Base-by-base conservation (phyloP, 2,888 invertebrate species). In the Cataglyphis cursor region DNA sequence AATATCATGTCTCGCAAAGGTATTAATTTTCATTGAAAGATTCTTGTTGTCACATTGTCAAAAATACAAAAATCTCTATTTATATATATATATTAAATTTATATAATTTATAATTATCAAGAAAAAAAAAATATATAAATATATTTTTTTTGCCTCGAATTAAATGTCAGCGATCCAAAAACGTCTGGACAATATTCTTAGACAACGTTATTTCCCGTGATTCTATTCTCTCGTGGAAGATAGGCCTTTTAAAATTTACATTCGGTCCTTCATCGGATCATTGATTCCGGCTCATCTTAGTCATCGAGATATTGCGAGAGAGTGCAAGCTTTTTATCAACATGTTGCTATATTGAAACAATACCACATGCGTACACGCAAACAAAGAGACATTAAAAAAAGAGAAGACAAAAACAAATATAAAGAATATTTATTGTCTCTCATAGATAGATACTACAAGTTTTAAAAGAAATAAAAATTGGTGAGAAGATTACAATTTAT, bases 81-180 rank as follows among this genome's bases (percentile, higher is more conserved):
- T 72, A n/a, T 15, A 24, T 59, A 24, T 59, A 59, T 41, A 73
- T 15, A 38, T 57, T 54, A 2, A 72, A 18, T 57, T 57, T 38
- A 70, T 21, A n/a, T 5, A 1, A 31, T 2, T 68, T 31, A 31
- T 48, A 48, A 9, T 68, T 18, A 48, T 31, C 31, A 4, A 1
- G 1, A n/a, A 48, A 68, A 68, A 44, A 44, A 44, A 9, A 38
- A 41, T 3, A 10, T 41, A 41, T 41, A 10, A 1, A 41, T 41
- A 41, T 41, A 41, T 41, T 10, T 41, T 21, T 31, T n/a, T 28
- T n/a, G 28, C 4, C 3, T 18, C 3, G 9, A 61, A 61, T 8
- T 18, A 31, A 61, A 51, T 48, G n/a, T 48, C 6, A n/a, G 15
- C 18, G 3, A 57, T 21, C 10, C n/a, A 21, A 57, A 61, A 31